Evolutionary conservation across 2,888 invertebrate species (phyloP).

Genomic region (Lissocephala sabroskyi): DNA sequence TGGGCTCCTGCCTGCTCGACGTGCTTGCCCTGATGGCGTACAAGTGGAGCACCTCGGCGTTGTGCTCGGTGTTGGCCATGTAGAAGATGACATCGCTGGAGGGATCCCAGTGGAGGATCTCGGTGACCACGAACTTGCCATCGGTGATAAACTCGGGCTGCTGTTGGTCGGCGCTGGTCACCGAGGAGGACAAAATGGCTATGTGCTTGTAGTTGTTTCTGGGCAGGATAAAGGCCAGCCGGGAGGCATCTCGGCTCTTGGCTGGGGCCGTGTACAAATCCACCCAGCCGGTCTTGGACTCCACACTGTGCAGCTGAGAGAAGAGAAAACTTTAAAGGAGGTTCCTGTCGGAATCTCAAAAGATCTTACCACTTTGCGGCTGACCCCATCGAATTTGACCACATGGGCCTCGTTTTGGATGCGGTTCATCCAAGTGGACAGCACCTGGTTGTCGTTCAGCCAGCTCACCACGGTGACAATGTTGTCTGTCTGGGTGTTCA

Average conservation of each 20-base stretch:
- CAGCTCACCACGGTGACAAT: conserved; percentile 82
- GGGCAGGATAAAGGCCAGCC: conserved; percentile 83
- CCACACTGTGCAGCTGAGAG: conserved; percentile 51
- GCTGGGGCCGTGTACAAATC: conserved; percentile 82
- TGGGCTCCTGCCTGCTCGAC: conserved; percentile 70
- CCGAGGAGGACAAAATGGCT: conserved; percentile 74
- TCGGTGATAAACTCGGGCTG: conserved; percentile 74
- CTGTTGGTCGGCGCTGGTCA: conserved; percentile 23
- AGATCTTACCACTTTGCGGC: conserved; percentile 60
- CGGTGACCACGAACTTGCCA: conserved; percentile 81
- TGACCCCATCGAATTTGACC: conserved; percentile 76
- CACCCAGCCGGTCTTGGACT: conserved; percentile 80
- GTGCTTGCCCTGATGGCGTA: conserved; percentile 78
- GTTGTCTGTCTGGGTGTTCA: conserved; percentile 66
- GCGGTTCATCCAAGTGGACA: conserved; percentile 91
- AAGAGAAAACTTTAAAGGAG: conserved; percentile 1
- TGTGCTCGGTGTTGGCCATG: conserved; percentile 82
- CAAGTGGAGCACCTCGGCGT: conserved; percentile 86
- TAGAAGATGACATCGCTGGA: conserved; percentile 83
- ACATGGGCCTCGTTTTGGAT: conserved; percentile 84
- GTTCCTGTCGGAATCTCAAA: neutral
- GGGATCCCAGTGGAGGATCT: conserved; percentile 83
- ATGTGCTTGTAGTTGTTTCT: conserved; percentile 80
- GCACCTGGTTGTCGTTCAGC: conserved; percentile 79
- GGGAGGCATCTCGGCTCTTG: conserved; percentile 79